A percentile compares a stretch with the other conserved stretches of the same genome.
Conservation (phyloP, 2,797 vertebrate genomes). For the Pelodytes ibericus region DNA sequence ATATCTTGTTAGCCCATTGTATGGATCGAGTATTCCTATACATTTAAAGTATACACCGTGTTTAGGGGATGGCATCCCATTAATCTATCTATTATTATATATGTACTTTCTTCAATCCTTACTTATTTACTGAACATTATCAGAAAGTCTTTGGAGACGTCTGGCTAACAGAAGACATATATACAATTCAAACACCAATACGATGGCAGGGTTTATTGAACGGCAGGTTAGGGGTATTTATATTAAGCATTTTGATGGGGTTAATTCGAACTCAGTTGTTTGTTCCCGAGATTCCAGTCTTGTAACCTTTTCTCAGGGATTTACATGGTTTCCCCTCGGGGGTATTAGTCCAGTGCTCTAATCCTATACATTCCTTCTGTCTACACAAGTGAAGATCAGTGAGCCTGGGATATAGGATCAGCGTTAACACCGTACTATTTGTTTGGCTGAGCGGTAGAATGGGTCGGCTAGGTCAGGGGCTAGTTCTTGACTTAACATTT, state of each 20-base stretch:
- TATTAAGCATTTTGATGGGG: not conserved
- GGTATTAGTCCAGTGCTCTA: not conserved
- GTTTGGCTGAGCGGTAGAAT: not conserved
- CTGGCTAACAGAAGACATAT: not conserved
- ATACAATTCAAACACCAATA: too few relatives aligned
- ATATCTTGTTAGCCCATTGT: too few relatives aligned
- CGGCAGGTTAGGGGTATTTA: too few relatives aligned
- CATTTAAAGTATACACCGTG: too few relatives aligned
- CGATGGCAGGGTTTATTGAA: too few relatives aligned
- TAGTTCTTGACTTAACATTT: not conserved
- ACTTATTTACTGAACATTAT: not conserved
- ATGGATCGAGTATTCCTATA: too few relatives aligned
- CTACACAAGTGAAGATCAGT: not conserved
- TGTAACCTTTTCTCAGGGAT: constrained; percentile 16
- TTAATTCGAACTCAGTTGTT: not conserved
- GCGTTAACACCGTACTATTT: constrained; percentile 19
- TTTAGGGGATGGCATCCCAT: too few relatives aligned
- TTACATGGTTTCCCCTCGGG: not conserved
- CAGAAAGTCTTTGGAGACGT: not conserved
- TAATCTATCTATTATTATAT: too few relatives aligned
- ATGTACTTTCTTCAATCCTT: too few relatives aligned
- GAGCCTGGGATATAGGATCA: constrained; percentile 2
- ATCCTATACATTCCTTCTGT: not conserved
- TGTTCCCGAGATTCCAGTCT: not conserved
- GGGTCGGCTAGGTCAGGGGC: not conserved